Evolutionary conservation across 2,888 invertebrate genomes (phyloP).

Genomic region (Drosophila anomalata): DNA sequence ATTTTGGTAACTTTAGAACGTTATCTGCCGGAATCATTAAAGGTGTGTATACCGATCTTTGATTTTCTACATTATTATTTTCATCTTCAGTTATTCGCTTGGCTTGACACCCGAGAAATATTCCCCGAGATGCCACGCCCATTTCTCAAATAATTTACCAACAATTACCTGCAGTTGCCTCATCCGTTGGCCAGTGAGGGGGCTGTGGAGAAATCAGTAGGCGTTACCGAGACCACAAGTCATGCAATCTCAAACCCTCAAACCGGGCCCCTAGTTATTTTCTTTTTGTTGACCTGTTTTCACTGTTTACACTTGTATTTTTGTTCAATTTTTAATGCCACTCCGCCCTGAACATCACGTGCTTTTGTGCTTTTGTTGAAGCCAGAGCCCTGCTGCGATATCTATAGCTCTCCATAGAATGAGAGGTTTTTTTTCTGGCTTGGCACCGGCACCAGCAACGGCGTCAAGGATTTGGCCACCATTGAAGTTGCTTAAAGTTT

Average conservation of each 20-base stretch:
- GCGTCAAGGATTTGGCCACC: conserved; percentile 52
- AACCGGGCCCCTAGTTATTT: conserved; percentile 24
- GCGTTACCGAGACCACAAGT: conserved; percentile 57
- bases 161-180: conserved; percentile 54
- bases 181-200: not conserved
- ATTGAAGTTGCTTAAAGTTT: conserved; percentile 66
- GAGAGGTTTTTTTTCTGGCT: conserved; percentile 30
- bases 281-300: conserved; percentile 72
- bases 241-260: conserved; percentile 64
- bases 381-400: conserved; percentile 33
- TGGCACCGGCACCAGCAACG: conserved; percentile 46
- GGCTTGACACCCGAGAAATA: conserved; percentile 11
- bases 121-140: conserved; percentile 50
- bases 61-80: not conserved
- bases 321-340: conserved; percentile 27
- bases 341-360: conserved; percentile 33
- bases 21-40: conserved; percentile 93
- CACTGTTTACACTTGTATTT: conserved; percentile 58
- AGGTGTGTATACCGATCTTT: conserved; percentile 85
- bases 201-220: conserved; percentile 13
- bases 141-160: conserved; percentile 56
- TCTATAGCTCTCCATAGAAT: conserved; percentile 14
- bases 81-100: conserved; percentile 7
- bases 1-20: conserved; percentile 91
- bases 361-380: conserved; percentile 19